Conservation (phyloP, 2,113 vertebrate genomes). For the Oxygymnocypris stewartii region DNA sequence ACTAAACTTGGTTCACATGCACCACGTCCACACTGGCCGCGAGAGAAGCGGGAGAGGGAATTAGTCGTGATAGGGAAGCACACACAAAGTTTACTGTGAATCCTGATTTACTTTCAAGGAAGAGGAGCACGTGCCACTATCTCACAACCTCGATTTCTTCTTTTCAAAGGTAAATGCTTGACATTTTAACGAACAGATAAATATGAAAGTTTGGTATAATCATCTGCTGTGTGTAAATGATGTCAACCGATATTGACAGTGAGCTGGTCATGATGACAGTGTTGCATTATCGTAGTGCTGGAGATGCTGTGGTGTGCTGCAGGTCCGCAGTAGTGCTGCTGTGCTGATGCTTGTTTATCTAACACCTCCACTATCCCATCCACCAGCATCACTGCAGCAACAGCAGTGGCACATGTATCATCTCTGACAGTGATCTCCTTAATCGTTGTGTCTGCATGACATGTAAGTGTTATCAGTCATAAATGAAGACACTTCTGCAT, state of each 20-base stretch:
- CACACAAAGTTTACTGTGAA: constrained; percentile 51
- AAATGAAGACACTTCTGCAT: background rate
- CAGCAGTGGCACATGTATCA: background rate
- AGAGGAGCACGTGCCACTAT: constrained; percentile 62
- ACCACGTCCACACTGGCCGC: constrained; percentile 67
- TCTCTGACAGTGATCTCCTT: background rate
- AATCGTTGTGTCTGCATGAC: background rate
- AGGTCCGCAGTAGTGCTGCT: constrained; percentile 40
- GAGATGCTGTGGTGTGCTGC: constrained; percentile 36
- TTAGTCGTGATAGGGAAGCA: constrained; percentile 59
- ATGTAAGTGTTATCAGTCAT: background rate
- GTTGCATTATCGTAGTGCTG: background rate
- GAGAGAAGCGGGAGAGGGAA: constrained; percentile 50
- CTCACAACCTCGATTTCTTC: constrained; percentile 66
- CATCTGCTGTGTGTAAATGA: background rate
- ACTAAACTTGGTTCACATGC: constrained; percentile 71
- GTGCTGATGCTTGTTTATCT: constrained; percentile 39
- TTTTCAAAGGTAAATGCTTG: constrained; percentile 71
- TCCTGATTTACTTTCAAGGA: constrained; percentile 60
- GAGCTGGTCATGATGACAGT: background rate
- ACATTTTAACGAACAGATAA: background rate
- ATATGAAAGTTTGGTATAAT: constrained; percentile 20
- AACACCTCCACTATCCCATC: no score
- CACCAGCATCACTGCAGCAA: constrained; percentile 47
- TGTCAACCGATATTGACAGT: background rate